Conservation (phyloP, 2,113 vertebrate genomes). For the Malaclemys terrapin region DNA sequence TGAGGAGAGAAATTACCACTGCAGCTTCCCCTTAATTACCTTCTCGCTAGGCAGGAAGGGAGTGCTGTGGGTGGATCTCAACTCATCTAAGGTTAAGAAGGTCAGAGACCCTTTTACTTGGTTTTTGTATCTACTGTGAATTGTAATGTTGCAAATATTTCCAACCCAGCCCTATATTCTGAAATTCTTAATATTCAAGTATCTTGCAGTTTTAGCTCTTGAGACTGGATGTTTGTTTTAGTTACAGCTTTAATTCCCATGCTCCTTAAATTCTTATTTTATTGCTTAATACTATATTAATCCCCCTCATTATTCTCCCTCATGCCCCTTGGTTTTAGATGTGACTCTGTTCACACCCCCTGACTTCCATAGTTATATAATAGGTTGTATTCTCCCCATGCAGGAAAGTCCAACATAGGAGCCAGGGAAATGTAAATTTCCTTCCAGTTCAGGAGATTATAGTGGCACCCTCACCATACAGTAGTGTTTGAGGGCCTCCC, state of each 20-base stretch:
- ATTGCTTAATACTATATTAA: fast-evolving
- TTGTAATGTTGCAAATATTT: conserved; percentile 79
- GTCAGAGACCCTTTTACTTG: conserved; percentile 85
- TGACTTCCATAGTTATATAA: not conserved
- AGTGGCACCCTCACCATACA: not conserved
- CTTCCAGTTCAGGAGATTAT: not conserved
- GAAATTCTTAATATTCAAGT: conserved; percentile 58
- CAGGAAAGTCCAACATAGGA: not conserved
- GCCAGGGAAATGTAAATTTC: not conserved
- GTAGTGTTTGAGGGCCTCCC: not conserved
- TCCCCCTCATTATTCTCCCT: not conserved
- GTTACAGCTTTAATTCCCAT: fast-evolving
- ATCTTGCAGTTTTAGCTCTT: not conserved
- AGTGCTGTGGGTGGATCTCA: conserved; percentile 80
- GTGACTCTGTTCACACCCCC: not conserved
- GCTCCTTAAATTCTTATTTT: fast-evolving
- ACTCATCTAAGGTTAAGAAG: conserved; percentile 84
- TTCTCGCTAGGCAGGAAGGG: conserved; percentile 82
- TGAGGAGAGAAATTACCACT: conserved; percentile 98
- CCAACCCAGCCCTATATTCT: conserved; percentile 54
- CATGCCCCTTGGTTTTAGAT: not conserved
- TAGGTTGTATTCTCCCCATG: not conserved
- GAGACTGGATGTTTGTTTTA: not conserved
- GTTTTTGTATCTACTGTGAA: conserved; percentile 80
- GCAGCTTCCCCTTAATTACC: conserved; percentile 90